Evolutionary conservation across 2,797 vertebrate genomes (phyloP).

Genomic region (Falco peregrinus): DNA sequence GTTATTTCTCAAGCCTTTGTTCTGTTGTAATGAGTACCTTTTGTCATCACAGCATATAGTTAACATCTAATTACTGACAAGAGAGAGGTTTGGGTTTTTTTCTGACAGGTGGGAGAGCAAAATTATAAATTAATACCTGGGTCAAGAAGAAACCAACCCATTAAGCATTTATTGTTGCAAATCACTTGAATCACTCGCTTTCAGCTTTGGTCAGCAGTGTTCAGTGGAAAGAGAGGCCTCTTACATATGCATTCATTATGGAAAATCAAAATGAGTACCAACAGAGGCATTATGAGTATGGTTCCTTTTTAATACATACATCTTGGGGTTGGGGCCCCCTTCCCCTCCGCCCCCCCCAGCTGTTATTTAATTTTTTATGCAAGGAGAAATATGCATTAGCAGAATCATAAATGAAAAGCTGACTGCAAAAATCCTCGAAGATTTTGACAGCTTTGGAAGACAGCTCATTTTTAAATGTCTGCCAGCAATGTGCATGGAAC

Average conservation of each 20-base stretch:
- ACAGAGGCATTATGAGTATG: not conserved
- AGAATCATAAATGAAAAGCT: not conserved
- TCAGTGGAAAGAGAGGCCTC: not conserved
- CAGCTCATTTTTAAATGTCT: not conserved
- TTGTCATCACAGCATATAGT: not conserved
- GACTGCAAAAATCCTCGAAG: not conserved
- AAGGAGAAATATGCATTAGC: not conserved
- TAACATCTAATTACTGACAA: not conserved
- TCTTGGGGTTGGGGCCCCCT: not conserved
- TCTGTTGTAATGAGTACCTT: not conserved
- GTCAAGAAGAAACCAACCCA: not conserved
- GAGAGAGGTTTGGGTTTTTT: rapidly evolving
- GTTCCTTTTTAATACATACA: not conserved
- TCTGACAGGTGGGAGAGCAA: not conserved
- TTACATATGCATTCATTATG: not conserved
- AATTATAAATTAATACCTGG: not conserved
- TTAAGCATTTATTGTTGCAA: not conserved
- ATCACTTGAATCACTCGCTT: not conserved
- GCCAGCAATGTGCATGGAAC: not conserved
- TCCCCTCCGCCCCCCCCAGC: rapidly evolving
- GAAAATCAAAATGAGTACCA: not conserved
- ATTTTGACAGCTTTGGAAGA: not conserved
- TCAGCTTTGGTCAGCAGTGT: not conserved
- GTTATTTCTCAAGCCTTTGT: not conserved
- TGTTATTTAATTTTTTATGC: not conserved